Percentiles rank a stretch among this genome's conserved stretches.
Evolutionary conservation across 2,888 invertebrate species (phyloP).

Genomic region (Caprella mutica): DNA sequence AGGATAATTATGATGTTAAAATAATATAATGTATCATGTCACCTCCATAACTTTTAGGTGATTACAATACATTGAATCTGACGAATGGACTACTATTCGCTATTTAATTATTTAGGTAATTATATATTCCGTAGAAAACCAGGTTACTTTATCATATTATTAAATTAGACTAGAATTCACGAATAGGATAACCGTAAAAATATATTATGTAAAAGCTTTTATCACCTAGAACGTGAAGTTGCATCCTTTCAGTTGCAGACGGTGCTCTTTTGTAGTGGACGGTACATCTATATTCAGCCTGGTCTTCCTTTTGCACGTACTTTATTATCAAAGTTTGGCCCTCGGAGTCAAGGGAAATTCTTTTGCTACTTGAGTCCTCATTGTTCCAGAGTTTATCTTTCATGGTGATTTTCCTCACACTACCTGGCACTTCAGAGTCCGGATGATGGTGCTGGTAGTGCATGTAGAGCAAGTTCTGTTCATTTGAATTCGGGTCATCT

Average conservation of each 20-base stretch:
- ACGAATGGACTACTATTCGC: too few species aligned
- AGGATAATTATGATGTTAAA: too few species aligned
- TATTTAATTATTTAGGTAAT: too few species aligned
- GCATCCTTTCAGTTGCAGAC: slow-evolving; percentile 11
- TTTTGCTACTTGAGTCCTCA: background rate
- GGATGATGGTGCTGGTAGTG: slow-evolving; percentile 10
- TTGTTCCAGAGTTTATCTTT: background rate
- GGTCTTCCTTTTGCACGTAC: slow-evolving; percentile 10
- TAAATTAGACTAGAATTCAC: too few species aligned
- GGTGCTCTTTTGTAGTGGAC: slow-evolving; percentile 14
- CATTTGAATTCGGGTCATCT: background rate
- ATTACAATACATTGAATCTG: too few species aligned
- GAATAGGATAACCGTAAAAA: too few species aligned
- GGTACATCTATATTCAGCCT: slow-evolving; percentile 16
- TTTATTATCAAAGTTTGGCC: slow-evolving; percentile 9
- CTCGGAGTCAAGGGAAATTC: slow-evolving; percentile 4
- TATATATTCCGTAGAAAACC: too few species aligned
- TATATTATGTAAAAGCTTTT: too few species aligned
- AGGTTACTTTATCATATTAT: too few species aligned
- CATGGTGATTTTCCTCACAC: background rate
- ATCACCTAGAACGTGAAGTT: slow-evolving; percentile 11
- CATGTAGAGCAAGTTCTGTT: slow-evolving; percentile 1
- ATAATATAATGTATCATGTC: too few species aligned
- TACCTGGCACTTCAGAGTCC: background rate
- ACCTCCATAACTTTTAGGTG: too few species aligned